A percentile compares a stretch with the other conserved stretches of the same genome.
phyloP scores from a whole-genome alignment of 2,113 vertebrate species.

The Syngnathoides biaculeatus region DNA sequence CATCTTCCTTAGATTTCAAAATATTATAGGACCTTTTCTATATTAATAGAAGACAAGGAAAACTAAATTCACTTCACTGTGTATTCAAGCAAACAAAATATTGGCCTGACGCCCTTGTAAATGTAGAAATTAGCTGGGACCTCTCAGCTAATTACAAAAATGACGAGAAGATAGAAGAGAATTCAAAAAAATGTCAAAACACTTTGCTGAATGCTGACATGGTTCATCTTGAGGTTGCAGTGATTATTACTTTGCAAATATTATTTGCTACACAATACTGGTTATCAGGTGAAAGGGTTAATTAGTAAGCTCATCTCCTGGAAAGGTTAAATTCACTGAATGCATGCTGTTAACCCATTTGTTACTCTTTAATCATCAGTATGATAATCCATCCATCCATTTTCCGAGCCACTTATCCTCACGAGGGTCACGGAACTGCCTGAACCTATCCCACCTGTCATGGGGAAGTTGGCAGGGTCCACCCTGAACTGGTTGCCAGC shows the following conservation, averaged over 20 bases:
- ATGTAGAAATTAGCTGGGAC: conserved; percentile 23
- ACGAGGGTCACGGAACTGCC: too few relatives aligned
- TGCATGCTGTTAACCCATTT: conserved; percentile 2
- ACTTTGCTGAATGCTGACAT: conserved; percentile 1
- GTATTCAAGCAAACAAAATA: neutral
- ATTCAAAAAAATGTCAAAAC: conserved; percentile 8
- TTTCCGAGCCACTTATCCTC: too few relatives aligned
- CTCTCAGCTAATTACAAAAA: conserved; percentile 18
- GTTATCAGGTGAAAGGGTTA: conserved; percentile 25
- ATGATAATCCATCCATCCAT: too few relatives aligned
- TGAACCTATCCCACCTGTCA: too few relatives aligned
- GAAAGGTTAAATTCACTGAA: conserved; percentile 24
- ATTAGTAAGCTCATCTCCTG: conserved; percentile 9
- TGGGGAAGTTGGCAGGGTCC: too few relatives aligned
- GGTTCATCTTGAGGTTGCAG: conserved; percentile 28
- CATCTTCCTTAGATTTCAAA: neutral
- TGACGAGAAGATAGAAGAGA: conserved; percentile 4
- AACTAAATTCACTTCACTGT: neutral
- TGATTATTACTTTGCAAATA: conserved; percentile 23
- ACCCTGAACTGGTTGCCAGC: too few relatives aligned
- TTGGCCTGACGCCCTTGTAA: conserved; percentile 22
- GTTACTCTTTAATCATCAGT: neutral
- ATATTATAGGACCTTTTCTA: neutral
- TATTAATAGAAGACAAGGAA: neutral
- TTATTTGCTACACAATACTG: conserved; percentile 19